Conservation (phyloP, 1,140 invertebrate genomes). For the Trichonephila clavipes region DNA sequence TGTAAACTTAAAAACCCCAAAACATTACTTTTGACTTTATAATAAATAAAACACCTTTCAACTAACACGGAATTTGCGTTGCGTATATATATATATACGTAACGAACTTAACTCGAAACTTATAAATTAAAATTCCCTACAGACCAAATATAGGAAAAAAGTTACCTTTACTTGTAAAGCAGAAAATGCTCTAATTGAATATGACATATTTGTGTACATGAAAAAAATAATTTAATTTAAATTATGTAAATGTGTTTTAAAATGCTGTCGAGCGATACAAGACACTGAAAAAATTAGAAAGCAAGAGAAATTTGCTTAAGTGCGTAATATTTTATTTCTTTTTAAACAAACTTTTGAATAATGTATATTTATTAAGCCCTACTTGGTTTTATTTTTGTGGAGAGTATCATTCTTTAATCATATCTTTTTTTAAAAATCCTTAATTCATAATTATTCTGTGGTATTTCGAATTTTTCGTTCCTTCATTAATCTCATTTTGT, state of each 20-base stretch:
- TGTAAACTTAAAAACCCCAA: no score
- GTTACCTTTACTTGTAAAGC: background rate
- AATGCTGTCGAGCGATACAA: background rate
- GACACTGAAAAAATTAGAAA: background rate
- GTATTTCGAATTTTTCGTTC: background rate
- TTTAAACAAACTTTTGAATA: background rate
- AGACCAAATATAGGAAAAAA: background rate
- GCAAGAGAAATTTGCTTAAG: background rate
- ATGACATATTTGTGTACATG: background rate
- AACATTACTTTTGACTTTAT: no score
- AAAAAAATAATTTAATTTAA: constrained; percentile 19
- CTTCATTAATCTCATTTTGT: background rate
- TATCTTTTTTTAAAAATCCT: background rate
- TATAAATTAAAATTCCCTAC: constrained; percentile 1
- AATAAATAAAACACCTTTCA: no score
- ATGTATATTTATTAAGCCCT: constrained; percentile 1
- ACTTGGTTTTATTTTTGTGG: background rate
- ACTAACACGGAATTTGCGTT: no score
- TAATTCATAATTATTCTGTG: constrained; percentile 17
- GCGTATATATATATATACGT: background rate
- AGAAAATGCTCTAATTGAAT: background rate
- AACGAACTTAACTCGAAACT: background rate
- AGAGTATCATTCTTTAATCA: background rate
- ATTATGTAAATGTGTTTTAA: constrained; percentile 17
- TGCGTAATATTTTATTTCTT: background rate